Evolutionary conservation across 2,113 vertebrate genomes (phyloP), one percentile per base, ranked within the genome.

Genomic region (Solea solea): DNA sequence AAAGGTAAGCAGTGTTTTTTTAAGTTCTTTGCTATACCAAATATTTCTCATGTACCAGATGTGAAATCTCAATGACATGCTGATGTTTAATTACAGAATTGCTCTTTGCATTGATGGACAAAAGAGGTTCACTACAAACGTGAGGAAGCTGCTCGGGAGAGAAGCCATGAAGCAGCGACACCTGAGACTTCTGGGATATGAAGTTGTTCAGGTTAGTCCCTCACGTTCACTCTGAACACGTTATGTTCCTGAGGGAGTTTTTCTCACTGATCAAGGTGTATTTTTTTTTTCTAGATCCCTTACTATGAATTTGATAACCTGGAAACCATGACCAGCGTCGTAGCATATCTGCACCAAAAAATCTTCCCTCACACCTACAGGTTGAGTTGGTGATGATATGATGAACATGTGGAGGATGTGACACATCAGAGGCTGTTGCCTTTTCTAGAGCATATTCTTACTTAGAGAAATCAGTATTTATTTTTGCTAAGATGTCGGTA

Each of bases 151-250:
- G 1, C 76, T 98, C 46, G 96, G 97, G 13, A 95, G 94, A 90
- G 96, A 98, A 86, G 90, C 91, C 56, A 95, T 94, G 55, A 98
- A 99, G 81, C 95, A 95, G 74, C 94, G 97, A 69, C 97, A 98
- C 46, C 92, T 99, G 52, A 88, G n/a, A 54, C 79, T 96, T 67
- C 92, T 98, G 56, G 96, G 96, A 73, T 98, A 98, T 85, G 88
- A 95, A 78, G 94, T 98, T 51, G 92, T 98, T 49, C 96, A 98
- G 96, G 97, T 98, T 58, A 53, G 67, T 63, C 16, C 46, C 5
- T 27, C 11, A 7, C 5, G 0, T 21, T 76, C 5, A n/a, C 21
- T 15, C 46, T 41, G 5, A 25, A 14, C 13, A 3, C 8, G 5
- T 15, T 25, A 2, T 42, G n/a, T 27, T 59, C 1, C 14, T 25